Evolutionary conservation across 2,888 invertebrate species (phyloP).

Genomic region (Ophion slaviceki): DNA sequence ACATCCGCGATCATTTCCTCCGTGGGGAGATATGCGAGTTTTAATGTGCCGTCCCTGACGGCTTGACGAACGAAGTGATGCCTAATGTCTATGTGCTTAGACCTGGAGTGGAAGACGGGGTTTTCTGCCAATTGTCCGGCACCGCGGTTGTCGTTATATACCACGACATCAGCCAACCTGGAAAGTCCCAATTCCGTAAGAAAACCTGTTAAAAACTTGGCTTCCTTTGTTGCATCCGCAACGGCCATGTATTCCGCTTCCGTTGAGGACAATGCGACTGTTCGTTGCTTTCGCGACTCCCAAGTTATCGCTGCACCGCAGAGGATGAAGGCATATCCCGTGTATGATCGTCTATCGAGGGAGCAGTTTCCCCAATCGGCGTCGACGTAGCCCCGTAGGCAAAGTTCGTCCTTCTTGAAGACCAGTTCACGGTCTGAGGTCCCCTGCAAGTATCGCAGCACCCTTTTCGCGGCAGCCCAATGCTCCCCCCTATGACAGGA

Average conservation of each 20-base stretch:
- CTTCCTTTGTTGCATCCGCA: slow-evolving; percentile 42
- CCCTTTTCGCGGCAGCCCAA: slow-evolving; percentile 75
- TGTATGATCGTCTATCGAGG: slow-evolving; percentile 60
- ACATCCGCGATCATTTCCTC: too few species aligned
- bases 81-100: neutral
- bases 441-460: slow-evolving; percentile 73
- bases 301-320: slow-evolving; percentile 43
- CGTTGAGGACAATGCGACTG: slow-evolving; percentile 57
- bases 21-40: too few species aligned
- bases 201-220: slow-evolving; percentile 24
- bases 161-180: neutral
- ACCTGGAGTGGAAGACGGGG: slow-evolving; percentile 48
- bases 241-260: slow-evolving; percentile 56
- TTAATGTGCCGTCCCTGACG: too few species aligned
- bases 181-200: slow-evolving; percentile 13
- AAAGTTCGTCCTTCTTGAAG: slow-evolving; percentile 43
- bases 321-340: slow-evolving; percentile 53
- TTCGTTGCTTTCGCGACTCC: slow-evolving; percentile 48
- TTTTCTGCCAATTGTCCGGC: slow-evolving; percentile 46
- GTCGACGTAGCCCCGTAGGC: slow-evolving; percentile 71
- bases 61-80: too few species aligned
- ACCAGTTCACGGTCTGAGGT: slow-evolving; percentile 67
- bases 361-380: slow-evolving; percentile 71
- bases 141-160: slow-evolving; percentile 53
- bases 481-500: slow-evolving; percentile 17